Base-by-base conservation (phyloP, 2,888 invertebrate genomes). In the Synergus japonicus region DNA sequence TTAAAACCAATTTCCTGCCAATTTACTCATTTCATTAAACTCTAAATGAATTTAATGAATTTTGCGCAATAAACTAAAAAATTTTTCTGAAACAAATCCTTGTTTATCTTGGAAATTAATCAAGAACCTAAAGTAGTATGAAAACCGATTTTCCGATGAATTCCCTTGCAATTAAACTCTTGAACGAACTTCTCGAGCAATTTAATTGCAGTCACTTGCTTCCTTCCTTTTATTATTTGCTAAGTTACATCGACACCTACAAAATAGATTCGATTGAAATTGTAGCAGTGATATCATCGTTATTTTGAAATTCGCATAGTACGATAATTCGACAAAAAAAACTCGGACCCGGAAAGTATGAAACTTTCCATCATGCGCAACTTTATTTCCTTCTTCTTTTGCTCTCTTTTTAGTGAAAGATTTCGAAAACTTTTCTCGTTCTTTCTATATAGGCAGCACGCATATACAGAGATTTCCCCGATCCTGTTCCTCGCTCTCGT, bases 401-500 rank as follows among this genome's bases (percentile, higher is more conserved):
- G n/a, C 46, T 80, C 78, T 13, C n/a, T 58, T 60, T 73, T 64
- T 76, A 58, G 76, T 80, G 79, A 78, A 81, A 83, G 83, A 85
- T 85, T 85, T 85, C 79, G 79, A 84, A 86, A 86, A 86, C 81
- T 85, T 87, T 82, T 81, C 79, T 84, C 77, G 79, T 79, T 82
- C 65, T 22, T 44, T 10, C 44, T 18, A 66, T n/a, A 41, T 66
- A 66, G 60, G 10, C 0, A 60, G 60, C 60, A 22, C 60, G 22
- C 41, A 66, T 66, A 66, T 41, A 41, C 66, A 43, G 43, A 66
- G 49, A 73, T 73, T 73, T n/a, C 78, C 80, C 73, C 79, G 82
- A 79, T 79, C 79, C 79, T 76, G 79, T 78, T 65, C 77, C 73
- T 79, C 83, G 79, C 73, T 77, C 77, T 79, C 22, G 43, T 13